Conservation (phyloP, 2,797 vertebrate genomes). For the Semaprochilodus insignis region DNA sequence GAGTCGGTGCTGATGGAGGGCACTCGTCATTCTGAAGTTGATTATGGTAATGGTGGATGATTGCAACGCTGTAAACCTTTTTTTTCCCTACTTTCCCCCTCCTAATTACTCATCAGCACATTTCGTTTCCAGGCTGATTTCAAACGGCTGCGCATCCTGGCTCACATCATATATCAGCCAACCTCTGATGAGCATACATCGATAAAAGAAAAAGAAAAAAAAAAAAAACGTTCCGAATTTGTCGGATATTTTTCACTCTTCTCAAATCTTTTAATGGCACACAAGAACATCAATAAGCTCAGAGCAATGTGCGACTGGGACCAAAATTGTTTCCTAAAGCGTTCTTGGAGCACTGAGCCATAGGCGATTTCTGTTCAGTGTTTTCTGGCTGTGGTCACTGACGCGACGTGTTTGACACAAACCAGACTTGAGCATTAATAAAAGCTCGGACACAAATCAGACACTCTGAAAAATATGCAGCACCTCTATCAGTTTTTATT, state of each 20-base stretch:
- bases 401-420: conserved; percentile 25
- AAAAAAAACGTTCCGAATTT: neutral
- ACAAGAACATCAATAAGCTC: conserved; percentile 26
- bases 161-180: conserved; percentile 23
- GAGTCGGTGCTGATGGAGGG: conserved; percentile 47
- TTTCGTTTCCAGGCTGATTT: conserved; percentile 55
- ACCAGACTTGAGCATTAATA: conserved; percentile 13
- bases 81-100: conserved; percentile 22
- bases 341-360: neutral
- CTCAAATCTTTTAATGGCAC: conserved; percentile 22
- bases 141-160: conserved; percentile 49
- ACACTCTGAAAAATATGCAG: neutral
- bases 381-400: conserved; percentile 21
- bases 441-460: conserved; percentile 36
- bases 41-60: conserved; percentile 68
- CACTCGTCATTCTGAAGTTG: conserved; percentile 65
- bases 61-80: conserved; percentile 58
- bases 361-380: conserved; percentile 14
- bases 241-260: neutral
- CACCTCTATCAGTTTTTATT: neutral
- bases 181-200: conserved; percentile 15
- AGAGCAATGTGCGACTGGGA: conserved; percentile 8
- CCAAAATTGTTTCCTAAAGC: conserved; percentile 27
- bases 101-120: conserved; percentile 67
- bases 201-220: neutral